Base-by-base conservation (phyloP, 2,113 vertebrate genomes). In the Silurus meridionalis region DNA sequence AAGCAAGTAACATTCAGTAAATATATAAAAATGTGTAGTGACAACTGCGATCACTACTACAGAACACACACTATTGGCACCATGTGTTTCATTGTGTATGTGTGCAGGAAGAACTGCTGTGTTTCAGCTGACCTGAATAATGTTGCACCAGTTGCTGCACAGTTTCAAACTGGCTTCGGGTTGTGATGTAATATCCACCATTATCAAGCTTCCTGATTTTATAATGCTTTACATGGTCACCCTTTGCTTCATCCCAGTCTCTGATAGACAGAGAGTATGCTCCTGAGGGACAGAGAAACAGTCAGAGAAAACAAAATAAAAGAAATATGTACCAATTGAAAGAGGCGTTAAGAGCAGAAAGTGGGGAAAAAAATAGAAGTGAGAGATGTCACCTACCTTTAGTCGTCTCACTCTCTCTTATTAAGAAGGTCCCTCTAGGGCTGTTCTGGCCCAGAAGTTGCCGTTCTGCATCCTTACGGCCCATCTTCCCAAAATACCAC, bases 101-200 rank as follows among this genome's bases (percentile, higher is more conserved):
- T 53, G 9, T 55, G 21, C 82, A 37, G 50, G 50, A 48, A 72
- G 80, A 84, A 60, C 52, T 11, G n/a, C 37, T 37, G 37, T 37
- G 2, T 84, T n/a, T 52, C 0, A 25, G 78, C 93, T 93, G 92
- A 99, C 98, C 98, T 90, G 92, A 95, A 86, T 99, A 99, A 91
- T 99, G 97, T 91, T 95, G 94, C 7, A 99, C 98, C 91, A 99
- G 94, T 90, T 99, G 90, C 86, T 94, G 96, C 64, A 99, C 94
- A 0, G 96, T 96, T 83, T 95, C 94, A 10, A 99, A 99, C 94
- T 99, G 98, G 21, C 96, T 96, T 0, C 98, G 93, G 0, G 98
- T 99, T 88, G 98, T 99, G 95, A 99, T 99, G 93, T 99, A 99
- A 93, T 96, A 99, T 25, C 98, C 98, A 0, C 98, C 98, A 0